phyloP scores from a whole-genome alignment of 2,888 invertebrate species.

The Orchestes rusci region DNA sequence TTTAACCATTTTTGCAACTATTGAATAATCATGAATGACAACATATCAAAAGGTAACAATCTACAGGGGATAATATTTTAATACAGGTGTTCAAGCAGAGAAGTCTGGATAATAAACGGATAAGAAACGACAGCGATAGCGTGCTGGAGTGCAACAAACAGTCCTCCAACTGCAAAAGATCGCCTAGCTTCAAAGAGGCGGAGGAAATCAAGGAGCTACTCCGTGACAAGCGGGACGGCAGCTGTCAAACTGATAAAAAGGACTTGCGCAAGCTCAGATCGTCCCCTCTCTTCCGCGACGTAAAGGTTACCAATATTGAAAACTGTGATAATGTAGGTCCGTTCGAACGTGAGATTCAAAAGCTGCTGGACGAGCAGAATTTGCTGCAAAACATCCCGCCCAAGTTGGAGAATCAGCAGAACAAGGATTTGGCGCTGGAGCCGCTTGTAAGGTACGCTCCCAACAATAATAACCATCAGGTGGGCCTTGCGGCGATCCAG shows the following conservation, averaged over 20 bases:
- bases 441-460: constrained; percentile 41
- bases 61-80: too few species aligned
- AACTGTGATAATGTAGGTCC: constrained; percentile 50
- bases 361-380: constrained; percentile 67
- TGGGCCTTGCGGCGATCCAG: constrained; percentile 71
- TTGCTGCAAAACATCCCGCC: constrained; percentile 55
- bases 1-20: too few species aligned
- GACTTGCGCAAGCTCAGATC: constrained; percentile 49
- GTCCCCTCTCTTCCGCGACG: constrained; percentile 48
- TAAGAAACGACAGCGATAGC: constrained; percentile 41
- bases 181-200: constrained; percentile 44
- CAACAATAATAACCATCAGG: constrained; percentile 61
- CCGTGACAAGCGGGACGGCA: constrained; percentile 51
- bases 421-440: constrained; percentile 53
- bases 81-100: constrained; percentile 32
- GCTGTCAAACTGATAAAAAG: constrained; percentile 61
- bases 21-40: too few species aligned
- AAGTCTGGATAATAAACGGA: constrained; percentile 38
- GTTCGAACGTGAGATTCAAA: constrained; percentile 73
- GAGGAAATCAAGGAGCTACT: constrained; percentile 41
- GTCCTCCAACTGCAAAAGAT: constrained; percentile 40
- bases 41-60: too few species aligned
- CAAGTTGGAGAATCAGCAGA: constrained; percentile 55
- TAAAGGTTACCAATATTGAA: constrained; percentile 50
- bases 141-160: constrained; percentile 43